A percentile compares a stretch with the other conserved stretches of the same genome.
Conservation (phyloP, 2,797 vertebrate species). For the Notamacropus eugenii region DNA sequence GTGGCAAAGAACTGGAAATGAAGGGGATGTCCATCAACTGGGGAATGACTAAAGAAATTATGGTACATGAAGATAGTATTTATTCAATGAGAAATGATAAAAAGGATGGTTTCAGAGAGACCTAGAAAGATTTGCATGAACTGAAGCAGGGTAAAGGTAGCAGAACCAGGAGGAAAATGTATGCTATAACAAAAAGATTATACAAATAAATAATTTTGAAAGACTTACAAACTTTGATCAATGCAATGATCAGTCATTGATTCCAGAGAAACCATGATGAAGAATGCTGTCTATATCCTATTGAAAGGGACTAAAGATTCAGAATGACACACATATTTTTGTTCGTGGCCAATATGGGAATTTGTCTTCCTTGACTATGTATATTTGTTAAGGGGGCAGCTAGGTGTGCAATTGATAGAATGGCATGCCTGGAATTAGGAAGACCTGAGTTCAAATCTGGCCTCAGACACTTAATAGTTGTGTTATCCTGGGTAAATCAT, state of each 20-base stretch:
- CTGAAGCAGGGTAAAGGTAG: no score
- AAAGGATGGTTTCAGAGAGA: not conserved
- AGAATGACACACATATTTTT: not conserved
- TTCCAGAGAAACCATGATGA: not conserved
- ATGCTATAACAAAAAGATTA: no score
- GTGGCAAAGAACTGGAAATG: not conserved
- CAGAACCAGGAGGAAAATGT: no score
- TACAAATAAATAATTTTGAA: no score
- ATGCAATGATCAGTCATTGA: not conserved
- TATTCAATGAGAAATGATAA: not conserved
- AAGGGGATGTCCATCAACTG: not conserved
- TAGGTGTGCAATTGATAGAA: not conserved
- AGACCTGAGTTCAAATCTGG: not conserved
- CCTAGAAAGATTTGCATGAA: not conserved
- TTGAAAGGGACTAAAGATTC: no score
- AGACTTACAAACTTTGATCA: no score
- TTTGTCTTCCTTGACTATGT: not conserved
- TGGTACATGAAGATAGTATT: not conserved
- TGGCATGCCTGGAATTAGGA: not conserved
- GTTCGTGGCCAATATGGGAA: not conserved
- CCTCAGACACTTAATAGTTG: not conserved
- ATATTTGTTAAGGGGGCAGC: not conserved
- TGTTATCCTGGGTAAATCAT: not conserved
- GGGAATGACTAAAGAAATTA: not conserved
- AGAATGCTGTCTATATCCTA: no score